Base-by-base conservation (phyloP, 1,140 invertebrate genomes). In the Heliconius melpomene region DNA sequence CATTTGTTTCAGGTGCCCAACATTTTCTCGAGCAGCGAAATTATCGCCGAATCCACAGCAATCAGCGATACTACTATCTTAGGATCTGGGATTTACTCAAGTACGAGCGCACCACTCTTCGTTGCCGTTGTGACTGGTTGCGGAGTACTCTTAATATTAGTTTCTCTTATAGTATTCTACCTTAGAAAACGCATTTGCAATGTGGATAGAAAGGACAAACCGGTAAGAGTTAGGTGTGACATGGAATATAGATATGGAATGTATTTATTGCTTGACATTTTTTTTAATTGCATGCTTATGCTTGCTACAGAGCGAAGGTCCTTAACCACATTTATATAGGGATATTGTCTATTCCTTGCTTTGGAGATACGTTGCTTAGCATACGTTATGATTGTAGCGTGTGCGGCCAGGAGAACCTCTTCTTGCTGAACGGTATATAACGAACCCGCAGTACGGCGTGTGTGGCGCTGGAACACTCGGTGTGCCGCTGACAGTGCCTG, bases 381-480 rank as follows among this genome's bases (percentile, higher is more conserved):
- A 83, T 86, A 83, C 84, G 77, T 88, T 88, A 84, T 88, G 78
- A 86, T 92, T 90, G 79, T 92, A 94, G 93, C 93, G 92, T 86
- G 86, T 92, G 86, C 91, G 91, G 81, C 93, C 94, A 71, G 94
- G 93, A 85, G 94, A 95, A 87, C 94, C 97, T 72, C 91, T 97
- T 46, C 93, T 97, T 80, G 95, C 96, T 74, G 97, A 97, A 90
- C 95, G 97, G 85, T 97, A 97, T 90, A 96, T 97, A 78, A 95
- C 96, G 82, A 97, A 97, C 94, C 97, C 97, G 57, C 96, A 97
- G 93, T 98, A 98, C 92, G 96, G 96, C 50, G 89, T 93, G 77
- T 93, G 90, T 84, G 90, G 91, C 36, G 89, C 89, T 32, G 72
- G 94, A 94, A 32, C 77, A 78, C 54, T 75, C 9, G 60, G 73